Evolutionary conservation across 2,888 invertebrate genomes (phyloP).

Genomic region (Apoderus coryli): DNA sequence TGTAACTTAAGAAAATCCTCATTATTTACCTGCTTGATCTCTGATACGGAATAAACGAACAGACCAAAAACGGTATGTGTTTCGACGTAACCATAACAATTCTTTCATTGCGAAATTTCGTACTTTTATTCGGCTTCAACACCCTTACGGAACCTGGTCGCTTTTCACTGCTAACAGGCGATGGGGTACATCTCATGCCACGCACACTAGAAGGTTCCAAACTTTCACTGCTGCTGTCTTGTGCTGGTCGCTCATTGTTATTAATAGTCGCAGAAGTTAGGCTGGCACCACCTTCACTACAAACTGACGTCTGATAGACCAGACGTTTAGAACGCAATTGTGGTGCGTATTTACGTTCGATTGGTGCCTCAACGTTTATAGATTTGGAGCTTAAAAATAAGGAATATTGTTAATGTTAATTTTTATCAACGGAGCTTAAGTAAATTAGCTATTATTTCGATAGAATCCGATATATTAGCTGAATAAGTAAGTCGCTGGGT

Average conservation of each 20-base stretch:
- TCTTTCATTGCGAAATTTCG: conserved; percentile 63
- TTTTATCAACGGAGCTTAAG: too few species aligned
- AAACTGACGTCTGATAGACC: conserved; percentile 35
- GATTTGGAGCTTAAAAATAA: too few species aligned
- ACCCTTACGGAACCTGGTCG: conserved; percentile 44
- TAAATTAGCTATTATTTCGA: too few species aligned
- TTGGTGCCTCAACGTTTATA: too few species aligned
- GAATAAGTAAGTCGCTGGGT: too few species aligned
- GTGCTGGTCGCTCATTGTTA: conserved; percentile 45
- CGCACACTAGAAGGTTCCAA: conserved; percentile 29
- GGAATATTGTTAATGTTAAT: too few species aligned
- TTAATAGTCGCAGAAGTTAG: too few species aligned
- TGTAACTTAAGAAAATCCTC: neutral
- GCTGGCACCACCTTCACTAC: too few species aligned
- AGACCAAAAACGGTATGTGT: conserved; percentile 71
- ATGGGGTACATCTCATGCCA: conserved; percentile 25
- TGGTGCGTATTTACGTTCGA: too few species aligned
- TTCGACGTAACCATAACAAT: conserved; percentile 65
- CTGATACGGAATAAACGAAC: conserved; percentile 75
- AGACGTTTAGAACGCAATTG: too few species aligned
- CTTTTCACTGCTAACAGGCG: conserved; percentile 35
- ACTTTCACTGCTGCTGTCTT: conserved; percentile 68
- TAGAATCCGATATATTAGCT: too few species aligned
- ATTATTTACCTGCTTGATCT: conserved; percentile 23
- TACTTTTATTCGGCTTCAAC: conserved; percentile 44